Evolutionary conservation across 2,113 vertebrate species (phyloP).

Genomic region (Myxocyprinus asiaticus): DNA sequence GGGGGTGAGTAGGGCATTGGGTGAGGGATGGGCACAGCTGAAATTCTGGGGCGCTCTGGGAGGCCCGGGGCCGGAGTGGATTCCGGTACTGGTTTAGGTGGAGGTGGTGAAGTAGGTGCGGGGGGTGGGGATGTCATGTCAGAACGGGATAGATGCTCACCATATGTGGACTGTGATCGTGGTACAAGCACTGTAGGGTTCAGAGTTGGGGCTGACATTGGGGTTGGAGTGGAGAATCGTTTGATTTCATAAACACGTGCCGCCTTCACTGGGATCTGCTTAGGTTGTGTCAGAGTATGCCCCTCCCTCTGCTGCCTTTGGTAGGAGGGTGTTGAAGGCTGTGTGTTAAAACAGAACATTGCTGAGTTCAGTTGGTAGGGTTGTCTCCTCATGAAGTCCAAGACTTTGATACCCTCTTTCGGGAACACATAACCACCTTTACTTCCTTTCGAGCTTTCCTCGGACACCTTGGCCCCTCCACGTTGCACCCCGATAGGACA

Average conservation of each 20-base stretch:
- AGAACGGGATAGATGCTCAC: conserved; percentile 82
- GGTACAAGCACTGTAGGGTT: conserved; percentile 84
- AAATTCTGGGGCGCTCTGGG: conserved; percentile 72
- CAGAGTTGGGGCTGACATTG: conserved; percentile 82
- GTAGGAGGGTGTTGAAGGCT: conserved; percentile 64
- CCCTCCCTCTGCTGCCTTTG: conserved; percentile 63
- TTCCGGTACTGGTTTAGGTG: conserved; percentile 30
- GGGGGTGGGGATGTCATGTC: conserved; percentile 76
- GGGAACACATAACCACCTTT: conserved; percentile 68
- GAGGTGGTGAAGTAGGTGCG: conserved; percentile 31
- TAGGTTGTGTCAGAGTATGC: conserved; percentile 70
- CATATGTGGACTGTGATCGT: conserved; percentile 87
- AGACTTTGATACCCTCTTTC: conserved; percentile 87
- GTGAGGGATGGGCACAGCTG: conserved; percentile 59
- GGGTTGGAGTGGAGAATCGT: conserved; percentile 91
- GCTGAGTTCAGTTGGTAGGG: conserved; percentile 96
- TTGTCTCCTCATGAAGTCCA: conserved; percentile 93
- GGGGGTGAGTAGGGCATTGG: conserved; percentile 59
- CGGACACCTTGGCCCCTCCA: conserved; percentile 72
- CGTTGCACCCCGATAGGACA: conserved; percentile 88
- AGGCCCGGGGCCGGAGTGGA: conserved; percentile 60
- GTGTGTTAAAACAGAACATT: conserved; percentile 89
- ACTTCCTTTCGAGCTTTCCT: conserved; percentile 62
- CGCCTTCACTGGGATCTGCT: conserved; percentile 82
- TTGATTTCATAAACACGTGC: conserved; percentile 89